A percentile compares a stretch with the other conserved stretches of the same genome.
phyloP scores from a whole-genome alignment of 2,113 vertebrate species.

The Triplophysa dalaica region DNA sequence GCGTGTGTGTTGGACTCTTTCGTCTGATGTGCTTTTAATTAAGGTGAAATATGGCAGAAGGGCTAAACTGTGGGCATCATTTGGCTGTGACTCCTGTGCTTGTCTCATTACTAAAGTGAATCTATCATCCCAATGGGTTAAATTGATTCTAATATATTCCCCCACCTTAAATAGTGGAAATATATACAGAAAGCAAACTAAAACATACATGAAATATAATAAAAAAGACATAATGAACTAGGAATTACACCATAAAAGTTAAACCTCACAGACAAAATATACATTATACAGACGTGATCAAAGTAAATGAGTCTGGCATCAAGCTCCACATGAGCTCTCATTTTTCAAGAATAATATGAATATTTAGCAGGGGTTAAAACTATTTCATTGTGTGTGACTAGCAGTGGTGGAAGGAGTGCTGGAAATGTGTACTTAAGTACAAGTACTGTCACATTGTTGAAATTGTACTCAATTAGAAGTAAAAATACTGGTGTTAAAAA shows the following conservation, averaged over 20 bases:
- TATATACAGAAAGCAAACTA: neutral
- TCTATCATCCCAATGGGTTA: constrained; percentile 1
- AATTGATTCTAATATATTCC: neutral
- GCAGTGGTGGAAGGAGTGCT: too few relatives aligned
- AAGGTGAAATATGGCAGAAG: constrained; percentile 27
- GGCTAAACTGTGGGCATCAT: neutral
- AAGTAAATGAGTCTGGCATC: neutral
- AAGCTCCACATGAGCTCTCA: neutral
- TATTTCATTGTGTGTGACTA: neutral
- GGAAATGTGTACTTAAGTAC: too few relatives aligned
- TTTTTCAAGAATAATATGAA: neutral
- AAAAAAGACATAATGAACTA: neutral
- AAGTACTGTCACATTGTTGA: too few relatives aligned
- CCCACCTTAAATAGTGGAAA: neutral
- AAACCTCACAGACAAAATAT: neutral
- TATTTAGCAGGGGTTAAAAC: neutral
- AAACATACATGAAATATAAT: neutral
- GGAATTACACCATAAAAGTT: neutral
- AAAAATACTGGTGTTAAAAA: too few relatives aligned
- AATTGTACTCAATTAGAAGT: too few relatives aligned
- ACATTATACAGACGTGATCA: neutral
- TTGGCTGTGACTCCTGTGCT: neutral
- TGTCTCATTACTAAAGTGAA: neutral
- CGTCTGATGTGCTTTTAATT: constrained; percentile 20
- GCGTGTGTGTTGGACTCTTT: neutral